Evolutionary conservation across 1,140 invertebrate species (phyloP).

Genomic region (Lasioglossum albipes): DNA sequence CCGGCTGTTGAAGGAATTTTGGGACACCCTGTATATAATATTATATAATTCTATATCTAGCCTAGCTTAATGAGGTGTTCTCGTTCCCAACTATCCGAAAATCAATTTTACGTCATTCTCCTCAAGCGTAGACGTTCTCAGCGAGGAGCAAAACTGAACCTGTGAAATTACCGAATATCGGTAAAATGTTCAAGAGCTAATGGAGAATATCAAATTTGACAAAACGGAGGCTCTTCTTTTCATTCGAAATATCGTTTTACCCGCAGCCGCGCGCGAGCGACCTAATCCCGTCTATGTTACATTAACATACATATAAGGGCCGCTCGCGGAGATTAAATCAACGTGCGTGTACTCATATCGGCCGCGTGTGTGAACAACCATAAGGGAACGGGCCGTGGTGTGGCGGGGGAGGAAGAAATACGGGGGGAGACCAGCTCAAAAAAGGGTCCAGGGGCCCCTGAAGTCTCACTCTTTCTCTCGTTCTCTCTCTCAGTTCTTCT

Average conservation of each 20-base stretch:
- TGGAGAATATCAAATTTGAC: not conserved
- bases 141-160: too few species aligned
- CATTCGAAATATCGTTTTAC: conserved; percentile 34
- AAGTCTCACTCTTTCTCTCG: conserved; percentile 37
- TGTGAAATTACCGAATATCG: too few species aligned
- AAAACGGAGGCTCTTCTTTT: conserved; percentile 17
- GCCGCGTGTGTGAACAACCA: conserved; percentile 50
- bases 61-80: too few species aligned
- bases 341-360: conserved; percentile 37
- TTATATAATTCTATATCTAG: too few species aligned
- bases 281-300: conserved; percentile 41
- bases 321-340: conserved; percentile 39
- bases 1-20: too few species aligned
- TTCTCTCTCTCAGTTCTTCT: conserved; percentile 8
- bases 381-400: conserved; percentile 6
- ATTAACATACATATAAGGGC: conserved; percentile 44
- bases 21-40: too few species aligned
- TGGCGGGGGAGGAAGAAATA: conserved; percentile 45
- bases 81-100: too few species aligned
- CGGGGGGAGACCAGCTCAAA: conserved; percentile 45
- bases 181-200: too few species aligned
- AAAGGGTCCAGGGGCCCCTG: conserved; percentile 59
- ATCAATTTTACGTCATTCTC: too few species aligned
- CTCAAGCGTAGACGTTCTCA: too few species aligned
- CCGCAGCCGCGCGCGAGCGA: conserved; percentile 4